Evolutionary conservation across 23 tunicate genomes (phyloP), one percentile per base, ranked within the genome.

Genomic region (Trididemnum clinides): DNA sequence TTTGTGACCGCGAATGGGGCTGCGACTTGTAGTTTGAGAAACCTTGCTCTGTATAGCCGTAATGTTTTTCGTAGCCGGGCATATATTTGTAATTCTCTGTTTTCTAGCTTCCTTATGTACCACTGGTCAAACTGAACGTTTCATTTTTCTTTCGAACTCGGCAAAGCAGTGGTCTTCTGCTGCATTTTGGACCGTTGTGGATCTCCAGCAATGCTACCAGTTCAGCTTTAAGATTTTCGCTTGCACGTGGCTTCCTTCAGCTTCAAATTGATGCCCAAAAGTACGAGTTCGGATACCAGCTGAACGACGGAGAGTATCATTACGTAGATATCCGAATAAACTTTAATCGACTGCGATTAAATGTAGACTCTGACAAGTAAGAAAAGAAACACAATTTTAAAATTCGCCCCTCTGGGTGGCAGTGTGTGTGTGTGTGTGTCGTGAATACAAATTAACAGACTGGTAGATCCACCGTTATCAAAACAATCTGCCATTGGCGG

Each of bases 111-210:
- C 80, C 80, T 7, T 37, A 19, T 73, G 15, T 28, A 2, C 65
- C 22, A 2, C n/a, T 2, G 28, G 28, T 7, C 22, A 2, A 51
- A 3, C 51, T 78, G 32, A 71, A 80, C 58, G 3, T 80, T 50
- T 87, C 91, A 6, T 50, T 87, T 85, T 87, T 87, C 51, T 25
- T 87, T n/a, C 33, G 34, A 50, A 87, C 91, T 2, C 26, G 49
- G n/a, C 81, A 87, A 57, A 32, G 34, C 7, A 22, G 57, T 30
- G 72, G 84, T 4, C n/a, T 64, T 64, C 34, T 86, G 6, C 39
- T 86, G 39, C 83, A 78, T 18, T 22, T 66, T 27, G 65, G 35
- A 2, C 23, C 80, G 7, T 5, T 5, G 34, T 6, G 15, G 4
- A 59, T 19, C 3, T n/a, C n/a, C n/a, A 28, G 22, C 20, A 59